phyloP scores from a whole-genome alignment of 2,113 vertebrate species.

The Phyllostomus discolor region DNA sequence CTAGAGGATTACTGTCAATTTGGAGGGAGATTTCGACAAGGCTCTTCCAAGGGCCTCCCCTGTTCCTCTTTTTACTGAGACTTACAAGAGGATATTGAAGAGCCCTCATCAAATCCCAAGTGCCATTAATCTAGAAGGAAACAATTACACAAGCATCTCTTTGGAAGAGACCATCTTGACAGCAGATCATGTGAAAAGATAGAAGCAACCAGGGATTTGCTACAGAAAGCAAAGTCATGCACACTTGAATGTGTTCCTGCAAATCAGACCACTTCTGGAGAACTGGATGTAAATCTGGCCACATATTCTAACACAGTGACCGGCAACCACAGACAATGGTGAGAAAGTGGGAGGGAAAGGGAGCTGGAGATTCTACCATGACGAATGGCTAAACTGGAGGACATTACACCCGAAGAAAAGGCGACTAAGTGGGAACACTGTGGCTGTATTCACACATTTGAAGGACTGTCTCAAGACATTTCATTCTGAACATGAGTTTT shows the following conservation, averaged over 20 bases:
- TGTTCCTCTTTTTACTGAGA: constrained; percentile 17
- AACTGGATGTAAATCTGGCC: not conserved
- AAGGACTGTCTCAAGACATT: constrained; percentile 36
- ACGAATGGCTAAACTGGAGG: not conserved
- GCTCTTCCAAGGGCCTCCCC: not conserved
- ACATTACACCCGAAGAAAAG: not conserved
- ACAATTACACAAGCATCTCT: not conserved
- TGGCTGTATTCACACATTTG: not conserved
- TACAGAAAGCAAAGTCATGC: not conserved
- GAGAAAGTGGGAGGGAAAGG: not conserved
- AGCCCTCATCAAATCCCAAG: not conserved
- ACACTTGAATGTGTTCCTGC: not conserved
- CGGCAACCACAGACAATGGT: not conserved
- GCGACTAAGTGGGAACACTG: not conserved
- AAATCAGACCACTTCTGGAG: not conserved
- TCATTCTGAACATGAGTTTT: constrained; percentile 45
- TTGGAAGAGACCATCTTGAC: not conserved
- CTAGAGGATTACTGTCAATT: not conserved
- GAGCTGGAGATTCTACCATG: not conserved
- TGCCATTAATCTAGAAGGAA: constrained; percentile 21
- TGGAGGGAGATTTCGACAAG: not conserved
- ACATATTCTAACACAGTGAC: not conserved
- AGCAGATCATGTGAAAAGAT: not conserved
- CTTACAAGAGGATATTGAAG: not conserved
- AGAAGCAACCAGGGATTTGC: not conserved